A percentile compares a stretch with the other conserved stretches of the same genome.
Conservation (phyloP, 2,888 invertebrate genomes). For the Carpatolechia fugitivella region DNA sequence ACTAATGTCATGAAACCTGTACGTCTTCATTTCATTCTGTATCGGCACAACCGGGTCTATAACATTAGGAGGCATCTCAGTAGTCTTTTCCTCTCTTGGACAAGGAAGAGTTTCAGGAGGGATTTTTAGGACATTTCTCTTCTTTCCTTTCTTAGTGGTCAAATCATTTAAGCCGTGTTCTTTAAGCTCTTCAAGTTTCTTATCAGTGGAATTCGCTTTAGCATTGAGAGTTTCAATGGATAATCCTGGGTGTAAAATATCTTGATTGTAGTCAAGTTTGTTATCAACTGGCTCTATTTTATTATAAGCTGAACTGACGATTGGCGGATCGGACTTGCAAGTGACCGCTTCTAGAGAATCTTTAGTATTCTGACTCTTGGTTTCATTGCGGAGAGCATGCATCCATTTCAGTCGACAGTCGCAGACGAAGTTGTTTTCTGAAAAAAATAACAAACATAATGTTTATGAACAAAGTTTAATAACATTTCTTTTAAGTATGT, state of each 20-base stretch:
- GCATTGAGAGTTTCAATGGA: conserved; percentile 59
- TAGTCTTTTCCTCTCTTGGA: conserved; percentile 59
- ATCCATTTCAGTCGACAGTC: conserved; percentile 92
- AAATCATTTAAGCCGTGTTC: conserved; percentile 45
- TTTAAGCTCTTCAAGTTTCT: conserved; percentile 41
- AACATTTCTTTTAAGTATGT: background rate
- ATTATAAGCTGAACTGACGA: conserved; percentile 70
- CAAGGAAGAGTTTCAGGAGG: conserved; percentile 66
- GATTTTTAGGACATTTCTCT: conserved; percentile 62
- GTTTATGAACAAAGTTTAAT: no score
- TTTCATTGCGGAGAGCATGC: conserved; percentile 85
- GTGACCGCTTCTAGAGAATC: conserved; percentile 84
- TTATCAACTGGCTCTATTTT: conserved; percentile 56
- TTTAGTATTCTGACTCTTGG: conserved; percentile 84
- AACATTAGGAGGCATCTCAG: conserved; percentile 54
- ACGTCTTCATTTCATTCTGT: conserved; percentile 73
- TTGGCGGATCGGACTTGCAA: conserved; percentile 82
- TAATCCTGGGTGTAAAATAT: conserved; percentile 56
- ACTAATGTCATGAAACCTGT: conserved; percentile 61
- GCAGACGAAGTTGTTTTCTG: conserved; percentile 91
- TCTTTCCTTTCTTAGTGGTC: conserved; percentile 51
- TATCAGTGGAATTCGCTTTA: conserved; percentile 56
- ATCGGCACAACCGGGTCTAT: conserved; percentile 67
- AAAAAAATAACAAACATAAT: conserved; percentile 54
- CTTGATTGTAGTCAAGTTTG: conserved; percentile 58